Conservation (phyloP, 2,113 vertebrate genomes). For the Microtus pennsylvanicus region DNA sequence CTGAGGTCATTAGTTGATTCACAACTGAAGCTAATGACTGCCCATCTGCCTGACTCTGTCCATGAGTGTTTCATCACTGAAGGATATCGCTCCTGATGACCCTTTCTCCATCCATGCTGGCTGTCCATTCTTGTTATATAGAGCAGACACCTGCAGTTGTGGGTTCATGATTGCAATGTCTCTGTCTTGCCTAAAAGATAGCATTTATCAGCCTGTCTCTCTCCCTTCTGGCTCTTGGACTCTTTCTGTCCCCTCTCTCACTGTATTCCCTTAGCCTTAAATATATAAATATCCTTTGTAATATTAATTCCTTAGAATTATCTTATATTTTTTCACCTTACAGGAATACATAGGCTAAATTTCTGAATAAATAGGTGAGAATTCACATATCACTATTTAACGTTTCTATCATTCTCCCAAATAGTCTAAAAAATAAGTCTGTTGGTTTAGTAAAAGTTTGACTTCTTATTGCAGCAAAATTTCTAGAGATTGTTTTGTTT, state of each 20-base stretch:
- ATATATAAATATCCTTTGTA: too few species aligned
- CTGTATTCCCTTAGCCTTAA: background rate
- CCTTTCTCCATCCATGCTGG: too few species aligned
- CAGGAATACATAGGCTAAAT: conserved; percentile 18
- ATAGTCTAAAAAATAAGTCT: conserved; percentile 20
- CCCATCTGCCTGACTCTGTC: background rate
- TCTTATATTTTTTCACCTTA: conserved; percentile 35
- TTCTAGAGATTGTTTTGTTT: conserved; percentile 46
- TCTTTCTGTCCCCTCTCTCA: background rate
- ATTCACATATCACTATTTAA: conserved; percentile 25
- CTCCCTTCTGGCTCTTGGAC: background rate
- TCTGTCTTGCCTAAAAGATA: background rate
- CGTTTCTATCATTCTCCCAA: background rate
- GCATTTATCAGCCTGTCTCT: background rate
- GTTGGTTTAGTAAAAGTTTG: background rate
- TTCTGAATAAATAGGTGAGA: conserved; percentile 39
- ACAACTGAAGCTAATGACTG: background rate
- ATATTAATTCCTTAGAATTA: background rate
- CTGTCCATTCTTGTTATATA: too few species aligned
- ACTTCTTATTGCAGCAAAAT: conserved; percentile 21
- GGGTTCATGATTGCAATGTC: background rate
- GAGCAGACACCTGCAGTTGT: background rate
- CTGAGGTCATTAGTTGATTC: background rate
- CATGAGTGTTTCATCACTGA: background rate
- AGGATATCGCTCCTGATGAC: too few species aligned